These are phyloP conservation scores for Eustalomyia histrio DNA, from an alignment of 2,888 invertebrate species.

Conservation along the genomic window DNA sequence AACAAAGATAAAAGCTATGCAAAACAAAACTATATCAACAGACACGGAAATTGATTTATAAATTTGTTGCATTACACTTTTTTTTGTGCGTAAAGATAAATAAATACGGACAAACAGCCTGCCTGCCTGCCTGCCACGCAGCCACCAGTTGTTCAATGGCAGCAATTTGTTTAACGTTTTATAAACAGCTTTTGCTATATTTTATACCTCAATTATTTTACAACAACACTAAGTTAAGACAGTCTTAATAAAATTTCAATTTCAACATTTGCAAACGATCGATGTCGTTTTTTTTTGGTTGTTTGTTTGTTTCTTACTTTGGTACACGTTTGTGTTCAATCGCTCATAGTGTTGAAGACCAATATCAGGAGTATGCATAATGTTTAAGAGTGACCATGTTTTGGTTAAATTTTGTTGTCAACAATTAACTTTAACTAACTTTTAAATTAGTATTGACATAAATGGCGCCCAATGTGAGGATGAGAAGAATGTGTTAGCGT, in stretches of 20 bases:
- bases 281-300: conserved; percentile 55
- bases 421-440: too few species aligned
- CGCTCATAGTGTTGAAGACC: conserved; percentile 27
- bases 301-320: neutral
- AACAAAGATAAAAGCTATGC: conserved; percentile 32
- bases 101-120: neutral
- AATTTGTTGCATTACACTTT: conserved; percentile 53
- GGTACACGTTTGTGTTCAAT: conserved; percentile 11
- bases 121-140: neutral
- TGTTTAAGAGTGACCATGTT: conserved; percentile 21
- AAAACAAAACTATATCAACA: conserved; percentile 37
- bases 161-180: conserved; percentile 66
- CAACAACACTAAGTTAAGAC: conserved; percentile 34
- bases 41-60: conserved; percentile 62
- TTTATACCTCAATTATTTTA: conserved; percentile 64
- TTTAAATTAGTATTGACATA: too few species aligned
- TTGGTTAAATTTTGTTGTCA: neutral
- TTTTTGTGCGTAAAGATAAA: conserved; percentile 16
- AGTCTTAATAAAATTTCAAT: conserved; percentile 72
- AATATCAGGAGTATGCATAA: conserved; percentile 23
- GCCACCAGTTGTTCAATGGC: conserved; percentile 55
- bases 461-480: too few species aligned
- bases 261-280: conserved; percentile 69
- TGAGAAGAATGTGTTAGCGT: too few species aligned
- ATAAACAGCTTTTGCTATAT: conserved; percentile 62